Base-by-base conservation (phyloP, 1,140 invertebrate species). In the Heliconius hermathena region DNA sequence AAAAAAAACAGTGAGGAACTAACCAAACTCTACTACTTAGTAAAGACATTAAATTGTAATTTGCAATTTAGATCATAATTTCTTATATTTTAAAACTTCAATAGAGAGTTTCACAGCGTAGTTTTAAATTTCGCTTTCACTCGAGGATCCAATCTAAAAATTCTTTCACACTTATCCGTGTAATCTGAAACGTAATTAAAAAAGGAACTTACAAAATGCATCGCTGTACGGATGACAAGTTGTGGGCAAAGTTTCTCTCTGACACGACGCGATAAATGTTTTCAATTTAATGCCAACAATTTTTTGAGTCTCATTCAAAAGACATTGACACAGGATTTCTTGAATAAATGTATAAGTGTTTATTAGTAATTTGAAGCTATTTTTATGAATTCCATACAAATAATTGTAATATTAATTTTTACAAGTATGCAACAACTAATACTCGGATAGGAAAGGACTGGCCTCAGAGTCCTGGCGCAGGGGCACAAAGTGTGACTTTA, bases 131-230 rank as follows among this genome's bases (percentile, higher is more conserved):
- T 16, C 13, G n/a, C n/a, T 11, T 60, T 26, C n/a, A 26, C 22
- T 60, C n/a, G n/a, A 60, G 57, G 57, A 26, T 60, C 57, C 57
- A 60, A 60, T 60, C 57, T 60, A 22, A 66, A 66, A 26, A 66
- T 18, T 66, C 60, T 66, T 66, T 29, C 60, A 66, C 22, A 9
- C 57, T 60, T 66, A 66, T 29, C 5, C 60, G 22, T 66, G 16
- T 66, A 66, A 66, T 66, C 22, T 29, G 60, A 26, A 29, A 66
- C 11, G 60, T 29, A 26, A 66, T 66, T 66, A 66, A 66, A 66
- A 26, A 66, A 29, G 60, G n/a, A 66, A 66, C 1, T 66, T 66
- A 66, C 60, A 16, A 66, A 66, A 66, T 66, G 60, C 60, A 66
- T 66, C 26, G 60, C 26, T 66, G n/a, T 57, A 66, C 22, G 26